These are phyloP conservation scores for Gryllus longicercus DNA, from an alignment of 2,888 invertebrate species.

Conservation along the genomic window DNA sequence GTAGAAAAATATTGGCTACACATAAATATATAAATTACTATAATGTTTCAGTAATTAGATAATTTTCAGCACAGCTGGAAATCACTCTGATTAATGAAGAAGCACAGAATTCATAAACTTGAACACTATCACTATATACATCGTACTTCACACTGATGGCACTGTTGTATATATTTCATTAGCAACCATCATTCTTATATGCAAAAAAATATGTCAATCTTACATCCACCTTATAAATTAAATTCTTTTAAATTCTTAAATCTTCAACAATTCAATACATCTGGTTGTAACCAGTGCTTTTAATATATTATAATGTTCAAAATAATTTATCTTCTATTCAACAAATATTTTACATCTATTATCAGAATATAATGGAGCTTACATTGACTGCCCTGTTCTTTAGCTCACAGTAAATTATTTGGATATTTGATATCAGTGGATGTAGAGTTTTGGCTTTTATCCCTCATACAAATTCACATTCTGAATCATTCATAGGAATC, in stretches of 20 bases:
- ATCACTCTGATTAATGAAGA: conserved; percentile 17
- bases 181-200: not conserved
- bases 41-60: conserved; percentile 9
- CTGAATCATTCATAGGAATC: too few species aligned
- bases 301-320: not conserved
- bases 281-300: not conserved
- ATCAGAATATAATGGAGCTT: too few species aligned
- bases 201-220: conserved; percentile 17
- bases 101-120: conserved; percentile 8
- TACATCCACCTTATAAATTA: conserved; percentile 1
- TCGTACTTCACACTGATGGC: conserved; percentile 17
- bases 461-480: too few species aligned
- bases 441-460: too few species aligned
- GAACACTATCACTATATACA: not conserved
- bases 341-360: too few species aligned
- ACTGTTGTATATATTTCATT: not conserved
- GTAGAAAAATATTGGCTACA: too few species aligned
- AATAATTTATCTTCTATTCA: too few species aligned
- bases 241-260: conserved; percentile 17
- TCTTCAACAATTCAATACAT: not conserved
- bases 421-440: too few species aligned
- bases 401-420: too few species aligned
- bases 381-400: too few species aligned
- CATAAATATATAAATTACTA: conserved; percentile 7
- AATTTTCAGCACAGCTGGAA: conserved; percentile 10